Evolutionary conservation across 2,113 vertebrate species (phyloP), one percentile per base, ranked within the genome.

Genomic region (Brachyhypopomus occidentalis): DNA sequence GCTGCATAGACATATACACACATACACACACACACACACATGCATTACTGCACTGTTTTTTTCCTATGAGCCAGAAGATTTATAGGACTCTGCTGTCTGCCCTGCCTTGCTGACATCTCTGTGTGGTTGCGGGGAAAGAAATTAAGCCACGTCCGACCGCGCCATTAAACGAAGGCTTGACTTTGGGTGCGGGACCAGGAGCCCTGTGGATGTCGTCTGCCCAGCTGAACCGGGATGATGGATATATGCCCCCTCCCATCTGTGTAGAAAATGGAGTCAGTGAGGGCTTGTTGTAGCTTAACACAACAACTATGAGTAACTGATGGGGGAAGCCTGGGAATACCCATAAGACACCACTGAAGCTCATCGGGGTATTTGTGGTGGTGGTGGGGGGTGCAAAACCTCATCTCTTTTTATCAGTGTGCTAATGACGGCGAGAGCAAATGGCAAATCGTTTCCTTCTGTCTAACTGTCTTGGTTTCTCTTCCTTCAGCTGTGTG

Each of bases 391-490:
- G 45, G 12, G 45, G 2, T 5, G 45, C 8, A 9, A 55, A 83
- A 86, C 34, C 6, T 80, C 91, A 89, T 89, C 94, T 89, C 79
- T 84, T 87, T 76, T 89, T 76, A 88, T 93, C 92, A 92, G 91
- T 88, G 90, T 92, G 93, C 92, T 95, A 94, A 95, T 94, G 90
- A 94, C 94, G 93, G 89, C 91, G 90, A 86, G 82, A 94, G 94
- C 94, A 95, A 96, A 95, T n/a, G 93, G 93, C 87, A 73, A 82
- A 27, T 85, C 27, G 58, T 60, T 20, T 63, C 23, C 25, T 52
- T 73, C 75, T 70, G 4, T 63, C 34, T 36, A 30, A 30, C 22
- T 20, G 3, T 45, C 19, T 55, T 41, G 63, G 9, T 38, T 52
- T 63, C 36, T 52, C 69, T 36, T 58, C 63, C 30, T 87, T 87